Conservation (phyloP, 2,797 vertebrate species). For the Crenuchus spilurus region DNA sequence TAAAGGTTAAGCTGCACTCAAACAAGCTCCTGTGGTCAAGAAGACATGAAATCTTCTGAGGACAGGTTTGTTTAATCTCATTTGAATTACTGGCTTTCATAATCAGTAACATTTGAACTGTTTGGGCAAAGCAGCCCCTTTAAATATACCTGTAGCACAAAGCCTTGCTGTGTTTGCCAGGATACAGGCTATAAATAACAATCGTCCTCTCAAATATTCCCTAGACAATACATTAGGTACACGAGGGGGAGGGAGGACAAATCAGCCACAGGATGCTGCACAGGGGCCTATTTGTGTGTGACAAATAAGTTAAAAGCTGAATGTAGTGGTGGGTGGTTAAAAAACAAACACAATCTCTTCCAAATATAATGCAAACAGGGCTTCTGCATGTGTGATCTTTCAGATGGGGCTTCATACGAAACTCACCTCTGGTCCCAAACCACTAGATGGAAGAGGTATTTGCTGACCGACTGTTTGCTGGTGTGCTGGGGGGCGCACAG, state of each 20-base stretch:
- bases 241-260: slow-evolving; percentile 7
- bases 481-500: slow-evolving; percentile 93
- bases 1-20: neutral
- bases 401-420: too few species aligned
- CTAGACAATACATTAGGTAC: slow-evolving; percentile 28
- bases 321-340: neutral
- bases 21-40: neutral
- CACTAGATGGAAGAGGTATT: slow-evolving; percentile 96
- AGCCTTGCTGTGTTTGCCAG: slow-evolving; percentile 33
- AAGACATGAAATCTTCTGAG: too few species aligned
- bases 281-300: neutral
- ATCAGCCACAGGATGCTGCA: slow-evolving; percentile 41
- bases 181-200: slow-evolving; percentile 14
- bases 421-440: slow-evolving; percentile 95
- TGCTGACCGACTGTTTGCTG: slow-evolving; percentile 88
- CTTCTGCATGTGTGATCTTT: too few species aligned
- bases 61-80: too few species aligned
- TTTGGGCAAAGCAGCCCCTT: neutral
- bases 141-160: slow-evolving; percentile 25
- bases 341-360: too few species aligned
- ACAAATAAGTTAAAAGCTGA: slow-evolving; percentile 7
- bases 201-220: slow-evolving; percentile 33
- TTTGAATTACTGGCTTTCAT: neutral
- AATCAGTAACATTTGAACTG: neutral
- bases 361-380: too few species aligned